Percentiles rank a stretch among this genome's conserved stretches.
Conservation (phyloP, 1,140 invertebrate genomes). For the Melanaphis sacchari region DNA sequence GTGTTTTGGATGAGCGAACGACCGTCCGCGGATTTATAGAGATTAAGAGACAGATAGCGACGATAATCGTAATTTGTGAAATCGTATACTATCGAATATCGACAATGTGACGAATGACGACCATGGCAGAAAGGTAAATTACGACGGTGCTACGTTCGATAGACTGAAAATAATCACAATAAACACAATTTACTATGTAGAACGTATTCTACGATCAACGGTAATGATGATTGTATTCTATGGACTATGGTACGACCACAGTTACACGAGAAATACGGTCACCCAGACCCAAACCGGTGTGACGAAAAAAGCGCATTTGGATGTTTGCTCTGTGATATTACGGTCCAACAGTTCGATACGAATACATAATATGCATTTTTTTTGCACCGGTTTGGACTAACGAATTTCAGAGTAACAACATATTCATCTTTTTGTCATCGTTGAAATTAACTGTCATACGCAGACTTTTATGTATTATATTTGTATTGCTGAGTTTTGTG, state of each 20-base stretch:
- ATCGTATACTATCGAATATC: not conserved
- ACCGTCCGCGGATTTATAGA: not conserved
- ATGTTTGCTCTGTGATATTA: not conserved
- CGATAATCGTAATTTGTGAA: not conserved
- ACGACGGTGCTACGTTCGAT: not conserved
- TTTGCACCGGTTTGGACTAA: not conserved
- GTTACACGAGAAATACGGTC: not conserved
- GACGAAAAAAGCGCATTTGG: not conserved
- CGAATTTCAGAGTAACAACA: not conserved
- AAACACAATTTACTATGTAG: not conserved
- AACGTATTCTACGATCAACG: not conserved
- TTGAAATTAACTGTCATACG: too few species aligned
- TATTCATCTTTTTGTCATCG: not conserved
- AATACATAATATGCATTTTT: too few species aligned
- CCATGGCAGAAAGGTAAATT: too few species aligned
- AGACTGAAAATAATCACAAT: not conserved
- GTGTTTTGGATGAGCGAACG: not conserved
- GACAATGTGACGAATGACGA: not conserved
- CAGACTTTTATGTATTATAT: too few species aligned
- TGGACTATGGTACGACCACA: not conserved
- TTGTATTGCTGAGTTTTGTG: too few species aligned
- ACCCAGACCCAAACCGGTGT: too few species aligned
- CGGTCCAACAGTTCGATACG: not conserved
- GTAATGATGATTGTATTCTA: too few species aligned
- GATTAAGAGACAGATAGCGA: not conserved